These are phyloP conservation scores for Isurus oxyrinchus DNA, from an alignment of 2,113 vertebrate species.

Conservation along the genomic window DNA sequence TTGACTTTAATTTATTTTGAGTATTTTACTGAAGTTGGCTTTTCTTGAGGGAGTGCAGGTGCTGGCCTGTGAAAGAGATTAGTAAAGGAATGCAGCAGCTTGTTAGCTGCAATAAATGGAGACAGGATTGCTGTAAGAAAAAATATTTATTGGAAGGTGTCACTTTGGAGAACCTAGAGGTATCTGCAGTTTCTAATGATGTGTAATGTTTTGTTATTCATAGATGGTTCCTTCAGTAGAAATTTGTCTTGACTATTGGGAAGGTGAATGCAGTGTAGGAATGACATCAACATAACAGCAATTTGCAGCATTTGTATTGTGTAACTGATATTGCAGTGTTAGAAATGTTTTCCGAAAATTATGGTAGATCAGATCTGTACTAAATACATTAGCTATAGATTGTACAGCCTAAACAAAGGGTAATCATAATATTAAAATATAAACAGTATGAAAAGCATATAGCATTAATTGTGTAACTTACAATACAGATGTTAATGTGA, in stretches of 20 bases:
- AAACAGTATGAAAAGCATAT: not conserved
- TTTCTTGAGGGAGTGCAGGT: not conserved
- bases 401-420: not conserved
- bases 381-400: not conserved
- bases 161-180: not conserved
- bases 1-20: not conserved
- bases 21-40: not conserved
- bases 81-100: not conserved
- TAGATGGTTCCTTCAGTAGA: not conserved
- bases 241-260: not conserved
- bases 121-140: not conserved
- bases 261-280: conserved; percentile 3
- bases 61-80: not conserved
- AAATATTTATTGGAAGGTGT: not conserved
- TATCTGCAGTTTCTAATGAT: not conserved
- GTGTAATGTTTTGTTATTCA: not conserved
- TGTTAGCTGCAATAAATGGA: not conserved
- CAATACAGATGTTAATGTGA: not conserved
- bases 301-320: not conserved
- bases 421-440: not conserved
- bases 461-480: not conserved
- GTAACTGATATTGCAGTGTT: not conserved
- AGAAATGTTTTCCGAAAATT: not conserved
- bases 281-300: not conserved
- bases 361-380: not conserved